Conservation (phyloP, 2,113 vertebrate genomes). For the Sylvietta virens region DNA sequence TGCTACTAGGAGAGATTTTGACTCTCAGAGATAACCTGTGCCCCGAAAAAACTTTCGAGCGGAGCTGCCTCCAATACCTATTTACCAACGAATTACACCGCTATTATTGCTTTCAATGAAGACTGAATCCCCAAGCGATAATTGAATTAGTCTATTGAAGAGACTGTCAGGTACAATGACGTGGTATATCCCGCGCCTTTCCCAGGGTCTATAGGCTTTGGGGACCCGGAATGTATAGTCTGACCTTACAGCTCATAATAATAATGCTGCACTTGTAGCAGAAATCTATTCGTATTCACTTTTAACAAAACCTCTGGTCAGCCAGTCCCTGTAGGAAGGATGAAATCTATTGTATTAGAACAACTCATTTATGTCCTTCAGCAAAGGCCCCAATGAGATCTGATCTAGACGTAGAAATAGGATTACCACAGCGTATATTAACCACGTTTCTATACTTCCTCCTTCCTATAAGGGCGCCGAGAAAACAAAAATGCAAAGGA, state of each 20-base stretch:
- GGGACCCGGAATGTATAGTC: conserved; percentile 79
- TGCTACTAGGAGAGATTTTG: background rate
- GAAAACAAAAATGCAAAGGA: background rate
- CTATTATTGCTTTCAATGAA: conserved; percentile 71
- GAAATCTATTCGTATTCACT: conserved; percentile 83
- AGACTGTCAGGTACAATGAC: conserved; percentile 82
- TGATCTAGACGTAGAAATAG: conserved; percentile 80
- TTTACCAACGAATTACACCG: conserved; percentile 60
- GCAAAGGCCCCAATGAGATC: conserved; percentile 77
- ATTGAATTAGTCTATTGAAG: conserved; percentile 82
- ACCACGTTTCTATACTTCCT: conserved; percentile 55
- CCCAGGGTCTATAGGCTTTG: conserved; percentile 82
- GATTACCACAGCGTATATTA: conserved; percentile 76
- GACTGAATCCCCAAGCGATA: conserved; percentile 70
- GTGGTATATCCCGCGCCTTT: conserved; percentile 75
- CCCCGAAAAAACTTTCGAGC: background rate
- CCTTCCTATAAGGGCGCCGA: background rate
- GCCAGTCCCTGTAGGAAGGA: conserved; percentile 82
- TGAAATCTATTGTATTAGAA: conserved; percentile 80
- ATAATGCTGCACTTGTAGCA: conserved; percentile 78
- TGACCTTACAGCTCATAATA: conserved; percentile 83
- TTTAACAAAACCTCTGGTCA: conserved; percentile 83
- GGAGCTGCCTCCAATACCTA: conserved; percentile 35
- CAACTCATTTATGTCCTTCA: conserved; percentile 84
- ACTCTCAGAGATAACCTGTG: background rate